Evolutionary conservation across 2,797 vertebrate species (phyloP).

Genomic region (Lates japonicus): DNA sequence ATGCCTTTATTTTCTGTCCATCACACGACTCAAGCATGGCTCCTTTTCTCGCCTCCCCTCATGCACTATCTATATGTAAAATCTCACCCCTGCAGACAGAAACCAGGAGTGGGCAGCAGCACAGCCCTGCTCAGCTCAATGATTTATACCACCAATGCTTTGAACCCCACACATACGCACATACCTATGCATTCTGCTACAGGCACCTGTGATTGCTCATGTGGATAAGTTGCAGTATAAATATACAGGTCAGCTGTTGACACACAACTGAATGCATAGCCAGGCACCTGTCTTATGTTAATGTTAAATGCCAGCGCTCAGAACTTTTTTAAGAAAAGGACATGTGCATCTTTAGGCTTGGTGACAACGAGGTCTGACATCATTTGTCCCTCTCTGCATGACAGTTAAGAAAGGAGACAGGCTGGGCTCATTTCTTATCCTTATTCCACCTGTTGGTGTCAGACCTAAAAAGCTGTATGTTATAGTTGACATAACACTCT

Average conservation of each 20-base stretch:
- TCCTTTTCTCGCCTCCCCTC: constrained; percentile 70
- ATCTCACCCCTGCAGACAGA: constrained; percentile 82
- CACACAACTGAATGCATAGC: constrained; percentile 66
- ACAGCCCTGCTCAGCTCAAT: constrained; percentile 73
- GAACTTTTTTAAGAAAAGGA: constrained; percentile 76
- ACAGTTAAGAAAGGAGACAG: constrained; percentile 77
- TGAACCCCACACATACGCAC: constrained; percentile 26
- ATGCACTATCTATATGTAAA: constrained; percentile 76
- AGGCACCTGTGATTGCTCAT: constrained; percentile 66
- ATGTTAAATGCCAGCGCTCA: constrained; percentile 75
- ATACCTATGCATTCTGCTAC: constrained; percentile 45
- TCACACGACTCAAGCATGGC: constrained; percentile 61
- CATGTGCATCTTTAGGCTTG: constrained; percentile 76
- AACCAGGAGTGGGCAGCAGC: constrained; percentile 82
- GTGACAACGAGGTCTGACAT: constrained; percentile 74
- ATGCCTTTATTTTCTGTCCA: constrained; percentile 69
- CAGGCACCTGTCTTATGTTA: constrained; percentile 74
- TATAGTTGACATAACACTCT: constrained; percentile 28
- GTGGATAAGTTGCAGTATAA: constrained; percentile 65
- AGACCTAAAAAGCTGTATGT: constrained; percentile 48
- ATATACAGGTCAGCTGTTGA: constrained; percentile 64
- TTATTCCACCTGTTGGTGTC: constrained; percentile 69
- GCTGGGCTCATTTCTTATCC: constrained; percentile 59
- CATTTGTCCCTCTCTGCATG: constrained; percentile 80
- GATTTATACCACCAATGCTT: constrained; percentile 77